phyloP scores from a whole-genome alignment of 2,797 vertebrate genomes.

The Paratrypauchen microcephalus region DNA sequence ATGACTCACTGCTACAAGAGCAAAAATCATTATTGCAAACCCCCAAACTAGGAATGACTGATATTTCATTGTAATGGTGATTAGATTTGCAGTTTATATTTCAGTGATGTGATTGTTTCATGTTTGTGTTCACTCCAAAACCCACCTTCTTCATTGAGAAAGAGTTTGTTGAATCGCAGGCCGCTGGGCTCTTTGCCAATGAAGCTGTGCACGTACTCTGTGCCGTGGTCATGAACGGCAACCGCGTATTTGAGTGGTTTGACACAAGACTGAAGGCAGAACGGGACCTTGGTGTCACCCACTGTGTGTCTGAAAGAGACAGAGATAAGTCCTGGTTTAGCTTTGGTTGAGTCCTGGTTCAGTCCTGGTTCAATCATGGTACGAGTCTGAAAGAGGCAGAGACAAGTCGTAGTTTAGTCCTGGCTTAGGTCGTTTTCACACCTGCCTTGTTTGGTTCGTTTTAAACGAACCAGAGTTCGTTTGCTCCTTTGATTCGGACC shows the following conservation, averaged over 20 bases:
- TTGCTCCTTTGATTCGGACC: too few relatives aligned
- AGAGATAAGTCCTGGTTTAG: background rate
- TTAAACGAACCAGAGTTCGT: too few relatives aligned
- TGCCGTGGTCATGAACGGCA: conserved; percentile 92
- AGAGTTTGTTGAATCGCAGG: conserved; percentile 95
- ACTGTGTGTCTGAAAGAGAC: conserved; percentile 84
- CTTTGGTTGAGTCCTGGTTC: background rate
- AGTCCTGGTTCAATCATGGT: too few relatives aligned
- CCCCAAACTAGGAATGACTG: too few relatives aligned
- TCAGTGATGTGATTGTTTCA: background rate
- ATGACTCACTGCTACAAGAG: background rate
- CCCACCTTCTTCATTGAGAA: conserved; percentile 96
- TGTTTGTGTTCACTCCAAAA: background rate
- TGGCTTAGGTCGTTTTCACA: too few relatives aligned
- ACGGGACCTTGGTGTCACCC: conserved; percentile 97
- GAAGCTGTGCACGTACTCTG: conserved; percentile 93
- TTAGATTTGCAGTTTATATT: too few relatives aligned
- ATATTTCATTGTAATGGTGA: too few relatives aligned
- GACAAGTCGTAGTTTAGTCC: too few relatives aligned
- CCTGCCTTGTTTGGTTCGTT: too few relatives aligned
- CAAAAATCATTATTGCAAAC: background rate
- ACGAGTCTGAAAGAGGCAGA: too few relatives aligned
- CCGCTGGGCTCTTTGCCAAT: conserved; percentile 99
- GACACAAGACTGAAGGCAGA: conserved; percentile 97
- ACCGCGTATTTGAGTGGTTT: conserved; percentile 97